Conservation (phyloP, 2,113 vertebrate species). For the Phaethon lepturus region DNA sequence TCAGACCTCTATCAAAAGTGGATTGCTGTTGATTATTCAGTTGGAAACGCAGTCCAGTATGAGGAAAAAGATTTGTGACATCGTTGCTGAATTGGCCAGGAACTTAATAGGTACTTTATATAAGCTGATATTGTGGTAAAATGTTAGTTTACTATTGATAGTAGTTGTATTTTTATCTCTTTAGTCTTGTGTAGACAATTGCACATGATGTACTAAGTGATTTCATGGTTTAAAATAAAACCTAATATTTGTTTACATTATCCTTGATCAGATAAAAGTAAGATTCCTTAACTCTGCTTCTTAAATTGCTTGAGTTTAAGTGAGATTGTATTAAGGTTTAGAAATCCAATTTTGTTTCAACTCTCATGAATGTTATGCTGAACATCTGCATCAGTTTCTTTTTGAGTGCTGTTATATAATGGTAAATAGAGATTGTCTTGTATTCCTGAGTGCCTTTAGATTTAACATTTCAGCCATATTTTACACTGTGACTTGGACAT, state of each 20-base stretch:
- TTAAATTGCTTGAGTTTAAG: not conserved
- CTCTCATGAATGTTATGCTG: not conserved
- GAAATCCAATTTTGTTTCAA: not conserved
- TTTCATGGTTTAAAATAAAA: not conserved
- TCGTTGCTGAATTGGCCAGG: conserved; percentile 93
- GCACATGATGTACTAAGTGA: not conserved
- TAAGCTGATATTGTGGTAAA: not conserved
- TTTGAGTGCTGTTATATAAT: not conserved
- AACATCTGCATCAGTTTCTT: not conserved
- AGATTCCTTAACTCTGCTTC: not conserved
- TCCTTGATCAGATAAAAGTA: not conserved
- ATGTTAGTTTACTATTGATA: not conserved
- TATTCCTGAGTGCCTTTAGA: not conserved
- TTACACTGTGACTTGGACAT: not conserved
- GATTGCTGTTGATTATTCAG: conserved; percentile 91
- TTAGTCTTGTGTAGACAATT: not conserved
- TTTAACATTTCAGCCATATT: not conserved
- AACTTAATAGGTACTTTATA: conserved; percentile 89
- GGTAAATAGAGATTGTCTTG: not conserved
- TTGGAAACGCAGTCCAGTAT: conserved; percentile 88
- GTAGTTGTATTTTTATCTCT: not conserved
- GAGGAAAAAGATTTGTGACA: conserved; percentile 96
- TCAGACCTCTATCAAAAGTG: conserved; percentile 91
- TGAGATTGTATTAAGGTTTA: not conserved
- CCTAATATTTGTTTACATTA: not conserved